Evolutionary conservation across 2,888 invertebrate species (phyloP), one percentile per base, ranked within the genome.

Genomic region (Cenopis cana): DNA sequence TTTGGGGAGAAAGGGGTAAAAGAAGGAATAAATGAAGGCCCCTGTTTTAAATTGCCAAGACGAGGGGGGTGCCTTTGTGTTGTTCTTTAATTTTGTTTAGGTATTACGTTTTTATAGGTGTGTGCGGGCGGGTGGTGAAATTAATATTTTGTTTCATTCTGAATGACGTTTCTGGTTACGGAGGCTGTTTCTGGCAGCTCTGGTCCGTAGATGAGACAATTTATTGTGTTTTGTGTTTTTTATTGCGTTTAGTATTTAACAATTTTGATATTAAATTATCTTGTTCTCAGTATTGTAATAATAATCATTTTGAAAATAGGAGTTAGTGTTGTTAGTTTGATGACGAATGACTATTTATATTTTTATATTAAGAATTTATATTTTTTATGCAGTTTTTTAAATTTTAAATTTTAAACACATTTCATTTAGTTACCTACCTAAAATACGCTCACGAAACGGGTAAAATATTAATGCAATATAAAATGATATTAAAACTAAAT

Each of bases 11-110:
- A 66, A 70, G 79, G 82, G 82, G 57, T n/a, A 83, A 87, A 87
- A 90, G 88, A 88, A 87, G 87, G 83, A 89, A 90, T 86, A 87
- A 89, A 88, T 86, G 86, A 85, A 81, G 81, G 81, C 87, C 89
- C 87, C 85, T 82, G 81, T 89, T 89, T 89, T 86, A 88, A 90
- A 90, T 91, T 88, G 85, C 84, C 81, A 87, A 89, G 88, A 87
- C 79, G 84, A 64, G 69, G 79, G 79, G 85, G 80, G 79, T 75
- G 79, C 74, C 74, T 73, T 76, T 69, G 70, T 78, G 82, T 83
- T 84, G 82, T 82, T 85, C 84, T 84, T 85, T 82, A 84, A 84
- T 85, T 83, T 84, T 83, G 81, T 85, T 83, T 82, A 75, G 71
- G 74, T 75, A 71, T 69, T 76, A 50, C 55, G 33, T 71, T 77